A percentile compares a stretch with the other conserved stretches of the same genome.
These are phyloP conservation scores for Drosophila crucigera DNA, from an alignment of 2,888 invertebrate species.

Conservation along the genomic window DNA sequence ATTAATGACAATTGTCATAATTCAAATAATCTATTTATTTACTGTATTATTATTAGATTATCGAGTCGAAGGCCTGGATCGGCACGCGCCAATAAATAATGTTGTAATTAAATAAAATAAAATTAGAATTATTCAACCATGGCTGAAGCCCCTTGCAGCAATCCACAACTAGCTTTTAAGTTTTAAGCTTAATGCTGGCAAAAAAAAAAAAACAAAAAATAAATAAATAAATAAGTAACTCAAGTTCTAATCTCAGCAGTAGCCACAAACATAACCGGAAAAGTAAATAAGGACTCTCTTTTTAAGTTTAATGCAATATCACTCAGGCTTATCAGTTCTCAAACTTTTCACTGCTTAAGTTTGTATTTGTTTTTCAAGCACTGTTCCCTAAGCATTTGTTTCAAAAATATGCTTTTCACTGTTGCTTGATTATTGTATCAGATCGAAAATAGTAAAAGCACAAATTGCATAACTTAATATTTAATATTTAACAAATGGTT, in stretches of 20 bases:
- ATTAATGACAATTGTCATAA: neutral
- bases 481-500: neutral
- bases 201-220: neutral
- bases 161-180: neutral
- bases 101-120: neutral
- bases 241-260: neutral
- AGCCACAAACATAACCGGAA: rapidly evolving
- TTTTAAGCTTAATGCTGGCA: neutral
- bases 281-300: neutral
- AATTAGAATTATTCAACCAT: too few relatives aligned
- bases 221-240: neutral
- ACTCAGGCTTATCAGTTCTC: neutral
- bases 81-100: neutral
- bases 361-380: neutral
- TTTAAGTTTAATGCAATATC: neutral
- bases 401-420: neutral
- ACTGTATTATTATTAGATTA: neutral
- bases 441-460: neutral
- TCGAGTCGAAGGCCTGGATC: neutral
- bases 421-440: too few relatives aligned
- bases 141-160: neutral
- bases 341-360: neutral
- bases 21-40: neutral
- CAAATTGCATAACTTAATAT: neutral
- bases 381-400: neutral